These are phyloP conservation scores for Amiota mariae DNA, from an alignment of 2,888 invertebrate species.

Conservation along the genomic window DNA sequence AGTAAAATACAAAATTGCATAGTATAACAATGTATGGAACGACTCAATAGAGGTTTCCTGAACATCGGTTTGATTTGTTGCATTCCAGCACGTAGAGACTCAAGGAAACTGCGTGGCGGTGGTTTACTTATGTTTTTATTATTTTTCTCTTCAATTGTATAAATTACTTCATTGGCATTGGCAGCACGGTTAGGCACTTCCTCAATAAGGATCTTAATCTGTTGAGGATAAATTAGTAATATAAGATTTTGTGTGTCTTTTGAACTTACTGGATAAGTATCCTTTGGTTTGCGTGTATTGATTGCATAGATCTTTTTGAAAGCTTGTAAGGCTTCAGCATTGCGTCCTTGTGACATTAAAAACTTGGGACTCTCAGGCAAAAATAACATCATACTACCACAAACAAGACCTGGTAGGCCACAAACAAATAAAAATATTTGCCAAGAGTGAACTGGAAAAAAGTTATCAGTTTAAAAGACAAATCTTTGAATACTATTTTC, in stretches of 20 bases:
- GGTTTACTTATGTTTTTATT: not conserved
- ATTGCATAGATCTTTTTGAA: constrained; percentile 77
- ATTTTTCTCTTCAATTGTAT: constrained; percentile 56
- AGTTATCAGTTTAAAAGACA: not conserved
- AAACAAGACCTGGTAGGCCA: constrained; percentile 79
- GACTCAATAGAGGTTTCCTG: constrained; percentile 77
- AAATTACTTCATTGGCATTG: constrained; percentile 51
- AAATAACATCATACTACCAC: constrained; percentile 76
- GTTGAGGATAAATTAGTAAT: not conserved
- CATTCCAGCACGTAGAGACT: constrained; percentile 76
- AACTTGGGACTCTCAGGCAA: constrained; percentile 74
- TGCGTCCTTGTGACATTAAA: constrained; percentile 68
- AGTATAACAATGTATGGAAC: constrained; percentile 78
- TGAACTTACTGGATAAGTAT: constrained; percentile 78
- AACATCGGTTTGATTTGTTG: constrained; percentile 80
- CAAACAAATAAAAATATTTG: constrained; percentile 76
- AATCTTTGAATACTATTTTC: constrained; percentile 13
- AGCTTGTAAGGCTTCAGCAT: constrained; percentile 63
- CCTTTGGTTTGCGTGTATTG: constrained; percentile 79
- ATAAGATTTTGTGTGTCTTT: not conserved
- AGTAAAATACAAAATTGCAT: constrained; percentile 80
- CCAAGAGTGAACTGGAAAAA: constrained; percentile 62
- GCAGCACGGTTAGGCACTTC: constrained; percentile 63
- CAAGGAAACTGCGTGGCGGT: constrained; percentile 47
- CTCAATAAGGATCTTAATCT: constrained; percentile 63